Percentiles rank a stretch among this genome's conserved stretches.
Evolutionary conservation across 2,797 vertebrate species (phyloP).

Genomic region (Arrhamphus sclerolepis): DNA sequence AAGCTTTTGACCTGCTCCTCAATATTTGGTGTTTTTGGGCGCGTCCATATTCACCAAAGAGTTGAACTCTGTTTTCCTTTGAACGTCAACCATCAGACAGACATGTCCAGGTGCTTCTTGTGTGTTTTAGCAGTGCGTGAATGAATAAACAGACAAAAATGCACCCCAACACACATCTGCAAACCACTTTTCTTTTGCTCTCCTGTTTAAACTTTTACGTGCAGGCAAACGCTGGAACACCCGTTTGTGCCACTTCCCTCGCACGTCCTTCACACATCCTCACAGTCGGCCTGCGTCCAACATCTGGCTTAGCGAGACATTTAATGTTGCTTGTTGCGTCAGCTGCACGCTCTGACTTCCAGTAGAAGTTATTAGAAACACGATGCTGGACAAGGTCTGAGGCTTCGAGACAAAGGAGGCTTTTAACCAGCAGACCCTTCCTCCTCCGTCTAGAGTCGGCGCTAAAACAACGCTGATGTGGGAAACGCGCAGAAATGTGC

Average conservation of each 20-base stretch:
- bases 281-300: slow-evolving; percentile 33
- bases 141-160: not conserved
- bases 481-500: not conserved
- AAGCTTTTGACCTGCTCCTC: too few relatives aligned
- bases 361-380: slow-evolving; percentile 56
- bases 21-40: too few relatives aligned
- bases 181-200: slow-evolving; percentile 18
- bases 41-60: too few relatives aligned
- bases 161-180: slow-evolving; percentile 11
- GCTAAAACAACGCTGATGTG: slow-evolving; percentile 1
- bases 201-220: slow-evolving; percentile 26
- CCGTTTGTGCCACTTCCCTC: not conserved
- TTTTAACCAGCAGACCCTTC: slow-evolving; percentile 29
- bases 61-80: too few relatives aligned
- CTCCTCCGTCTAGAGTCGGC: slow-evolving; percentile 2
- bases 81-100: too few relatives aligned
- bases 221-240: slow-evolving; percentile 15
- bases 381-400: slow-evolving; percentile 42
- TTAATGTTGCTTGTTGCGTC: slow-evolving; percentile 59
- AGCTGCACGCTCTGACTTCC: slow-evolving; percentile 43
- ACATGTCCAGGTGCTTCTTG: not conserved
- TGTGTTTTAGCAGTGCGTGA: not conserved
- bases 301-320: slow-evolving; percentile 63
- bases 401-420: slow-evolving; percentile 60
- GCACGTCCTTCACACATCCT: not conserved